Percentiles rank a stretch among this genome's conserved stretches.
phyloP scores from a whole-genome alignment of 2,797 vertebrate genomes.

The Corythornis leucogaster region DNA sequence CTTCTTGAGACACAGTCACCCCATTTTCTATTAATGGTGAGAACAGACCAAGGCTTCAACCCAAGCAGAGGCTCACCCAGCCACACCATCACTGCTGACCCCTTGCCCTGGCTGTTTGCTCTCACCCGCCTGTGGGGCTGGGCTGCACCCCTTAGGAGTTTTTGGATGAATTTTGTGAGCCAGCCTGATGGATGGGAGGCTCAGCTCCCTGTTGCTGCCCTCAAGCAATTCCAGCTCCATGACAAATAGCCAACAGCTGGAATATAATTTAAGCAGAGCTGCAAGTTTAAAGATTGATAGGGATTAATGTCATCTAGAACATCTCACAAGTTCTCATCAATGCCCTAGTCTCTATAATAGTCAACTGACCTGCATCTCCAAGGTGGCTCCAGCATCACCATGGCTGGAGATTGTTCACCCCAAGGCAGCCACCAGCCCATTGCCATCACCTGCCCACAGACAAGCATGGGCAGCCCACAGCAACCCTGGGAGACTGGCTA shows the following conservation, averaged over 20 bases:
- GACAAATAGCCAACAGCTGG: conserved; percentile 8
- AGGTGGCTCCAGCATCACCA: accelerated
- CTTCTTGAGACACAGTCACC: background rate
- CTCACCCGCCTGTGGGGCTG: accelerated
- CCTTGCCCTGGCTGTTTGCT: accelerated
- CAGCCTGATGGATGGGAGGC: background rate
- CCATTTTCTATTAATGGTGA: background rate
- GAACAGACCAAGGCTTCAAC: background rate
- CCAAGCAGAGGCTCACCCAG: background rate
- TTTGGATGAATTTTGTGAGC: background rate
- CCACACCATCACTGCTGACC: background rate
- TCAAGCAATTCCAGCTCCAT: background rate
- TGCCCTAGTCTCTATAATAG: background rate
- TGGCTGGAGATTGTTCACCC: background rate
- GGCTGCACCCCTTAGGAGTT: background rate
- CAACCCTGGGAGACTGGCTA: background rate
- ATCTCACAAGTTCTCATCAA: background rate
- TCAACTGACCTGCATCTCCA: background rate
- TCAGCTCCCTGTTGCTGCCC: background rate
- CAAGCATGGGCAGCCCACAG: background rate
- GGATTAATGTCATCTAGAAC: background rate
- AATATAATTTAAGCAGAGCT: background rate
- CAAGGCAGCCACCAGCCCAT: background rate
- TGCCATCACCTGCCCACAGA: background rate
- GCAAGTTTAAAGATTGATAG: background rate